phyloP scores from a whole-genome alignment of 2,113 vertebrate species.

The Gallinago media region DNA sequence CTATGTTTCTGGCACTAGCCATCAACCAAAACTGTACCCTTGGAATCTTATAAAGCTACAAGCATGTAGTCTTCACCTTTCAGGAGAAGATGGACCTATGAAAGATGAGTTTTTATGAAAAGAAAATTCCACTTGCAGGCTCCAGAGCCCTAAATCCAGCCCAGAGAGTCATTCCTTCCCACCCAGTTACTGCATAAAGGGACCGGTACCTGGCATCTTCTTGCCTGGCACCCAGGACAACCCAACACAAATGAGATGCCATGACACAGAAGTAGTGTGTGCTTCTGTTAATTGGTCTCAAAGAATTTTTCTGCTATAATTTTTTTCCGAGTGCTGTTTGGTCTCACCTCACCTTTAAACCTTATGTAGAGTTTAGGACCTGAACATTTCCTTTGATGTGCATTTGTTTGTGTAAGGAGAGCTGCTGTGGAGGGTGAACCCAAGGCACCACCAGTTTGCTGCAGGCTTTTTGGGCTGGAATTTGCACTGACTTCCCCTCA shows the following conservation, averaged over 20 bases:
- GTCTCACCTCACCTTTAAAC: neutral
- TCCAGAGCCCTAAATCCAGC: neutral
- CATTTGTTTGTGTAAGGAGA: neutral
- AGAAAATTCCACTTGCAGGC: neutral
- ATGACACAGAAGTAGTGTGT: neutral
- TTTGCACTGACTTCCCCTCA: neutral
- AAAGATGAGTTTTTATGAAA: neutral
- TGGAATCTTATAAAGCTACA: neutral
- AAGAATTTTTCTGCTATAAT: neutral
- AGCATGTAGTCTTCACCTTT: neutral
- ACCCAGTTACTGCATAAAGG: neutral
- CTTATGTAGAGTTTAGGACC: neutral
- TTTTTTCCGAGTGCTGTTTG: neutral
- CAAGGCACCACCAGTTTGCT: neutral
- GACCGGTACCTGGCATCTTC: neutral
- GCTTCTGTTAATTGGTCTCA: neutral
- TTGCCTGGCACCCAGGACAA: neutral
- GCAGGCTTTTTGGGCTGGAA: neutral
- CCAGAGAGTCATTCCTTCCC: neutral
- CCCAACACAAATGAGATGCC: neutral
- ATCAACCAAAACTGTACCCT: neutral
- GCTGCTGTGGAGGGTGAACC: neutral
- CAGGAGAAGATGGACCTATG: neutral
- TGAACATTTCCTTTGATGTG: neutral
- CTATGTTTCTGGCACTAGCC: neutral